Percentiles rank a stretch among this genome's conserved stretches.
Conservation (phyloP, 2,888 invertebrate species). For the Taphrorychus bicolor region DNA sequence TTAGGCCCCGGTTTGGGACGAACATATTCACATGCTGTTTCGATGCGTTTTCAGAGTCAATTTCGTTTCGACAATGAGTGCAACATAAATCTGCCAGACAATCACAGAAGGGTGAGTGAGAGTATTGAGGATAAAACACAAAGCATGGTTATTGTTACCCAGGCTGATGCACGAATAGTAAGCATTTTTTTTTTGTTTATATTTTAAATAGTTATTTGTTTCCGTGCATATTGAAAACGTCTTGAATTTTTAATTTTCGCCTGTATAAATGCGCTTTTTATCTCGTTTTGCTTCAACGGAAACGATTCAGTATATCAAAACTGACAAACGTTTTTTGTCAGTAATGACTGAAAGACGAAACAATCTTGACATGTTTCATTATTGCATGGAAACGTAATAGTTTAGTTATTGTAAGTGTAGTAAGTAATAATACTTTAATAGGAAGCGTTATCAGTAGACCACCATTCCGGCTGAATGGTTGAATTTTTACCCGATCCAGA, state of each 20-base stretch:
- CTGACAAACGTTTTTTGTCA: too few species aligned
- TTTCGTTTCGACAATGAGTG: slow-evolving; percentile 99
- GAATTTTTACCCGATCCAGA: too few species aligned
- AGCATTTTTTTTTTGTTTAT: slow-evolving; percentile 55
- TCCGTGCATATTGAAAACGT: not conserved
- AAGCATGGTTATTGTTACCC: slow-evolving; percentile 57
- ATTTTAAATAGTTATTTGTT: not conserved
- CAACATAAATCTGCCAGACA: slow-evolving; percentile 96
- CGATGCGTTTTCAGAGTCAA: slow-evolving; percentile 80
- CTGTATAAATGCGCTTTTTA: too few species aligned
- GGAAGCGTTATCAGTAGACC: too few species aligned
- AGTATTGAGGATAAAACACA: slow-evolving; percentile 52
- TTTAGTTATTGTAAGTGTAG: too few species aligned
- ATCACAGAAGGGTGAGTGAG: slow-evolving; percentile 96
- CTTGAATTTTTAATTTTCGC: too few species aligned
- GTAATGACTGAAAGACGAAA: too few species aligned
- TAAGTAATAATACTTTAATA: too few species aligned
- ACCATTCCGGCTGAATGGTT: too few species aligned
- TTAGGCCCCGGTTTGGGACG: not conserved
- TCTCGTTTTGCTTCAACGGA: not conserved
- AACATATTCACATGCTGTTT: not conserved
- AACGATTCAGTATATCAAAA: too few species aligned
- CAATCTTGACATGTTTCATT: too few species aligned
- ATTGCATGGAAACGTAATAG: too few species aligned
- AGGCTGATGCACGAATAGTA: slow-evolving; percentile 65